These are phyloP conservation scores for Spodoptera litura DNA, from an alignment of 1,140 invertebrate species.

Conservation along the genomic window DNA sequence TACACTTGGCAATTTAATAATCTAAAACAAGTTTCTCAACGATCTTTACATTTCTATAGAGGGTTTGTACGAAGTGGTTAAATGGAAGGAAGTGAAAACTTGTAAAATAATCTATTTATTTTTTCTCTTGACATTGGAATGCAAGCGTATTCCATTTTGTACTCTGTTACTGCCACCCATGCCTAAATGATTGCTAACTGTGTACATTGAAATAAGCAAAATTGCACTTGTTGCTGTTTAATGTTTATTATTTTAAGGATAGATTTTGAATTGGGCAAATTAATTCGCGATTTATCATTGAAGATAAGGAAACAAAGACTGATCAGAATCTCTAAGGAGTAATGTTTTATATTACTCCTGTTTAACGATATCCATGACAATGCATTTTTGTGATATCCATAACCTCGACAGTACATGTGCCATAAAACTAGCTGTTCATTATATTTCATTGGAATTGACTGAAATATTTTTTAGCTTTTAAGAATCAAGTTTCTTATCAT, in stretches of 20 bases:
- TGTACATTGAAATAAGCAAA: constrained; percentile 30
- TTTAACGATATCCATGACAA: constrained; percentile 61
- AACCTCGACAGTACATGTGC: constrained; percentile 50
- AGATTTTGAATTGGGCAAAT: constrained; percentile 5
- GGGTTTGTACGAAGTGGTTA: no score
- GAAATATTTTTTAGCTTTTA: constrained; percentile 51
- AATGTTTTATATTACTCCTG: constrained; percentile 41
- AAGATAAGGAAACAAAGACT: constrained; percentile 68
- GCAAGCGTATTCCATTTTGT: no score
- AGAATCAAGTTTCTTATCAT: constrained; percentile 38
- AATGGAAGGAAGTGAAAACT: no score
- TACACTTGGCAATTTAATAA: no score
- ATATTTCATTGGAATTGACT: constrained; percentile 51
- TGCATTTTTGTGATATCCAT: constrained; percentile 57
- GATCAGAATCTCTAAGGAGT: constrained; percentile 69
- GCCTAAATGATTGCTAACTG: constrained; percentile 53
- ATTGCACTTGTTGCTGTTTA: constrained; percentile 3
- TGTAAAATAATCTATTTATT: no score
- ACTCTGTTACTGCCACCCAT: not conserved
- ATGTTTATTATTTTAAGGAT: constrained; percentile 32
- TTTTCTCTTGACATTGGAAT: no score
- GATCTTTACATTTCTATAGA: no score
- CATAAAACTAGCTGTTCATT: constrained; percentile 28
- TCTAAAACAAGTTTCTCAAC: no score
- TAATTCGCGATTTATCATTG: constrained; percentile 42